These are phyloP conservation scores for Agriotes lineatus DNA, from an alignment of 2,888 invertebrate species.

Conservation along the genomic window DNA sequence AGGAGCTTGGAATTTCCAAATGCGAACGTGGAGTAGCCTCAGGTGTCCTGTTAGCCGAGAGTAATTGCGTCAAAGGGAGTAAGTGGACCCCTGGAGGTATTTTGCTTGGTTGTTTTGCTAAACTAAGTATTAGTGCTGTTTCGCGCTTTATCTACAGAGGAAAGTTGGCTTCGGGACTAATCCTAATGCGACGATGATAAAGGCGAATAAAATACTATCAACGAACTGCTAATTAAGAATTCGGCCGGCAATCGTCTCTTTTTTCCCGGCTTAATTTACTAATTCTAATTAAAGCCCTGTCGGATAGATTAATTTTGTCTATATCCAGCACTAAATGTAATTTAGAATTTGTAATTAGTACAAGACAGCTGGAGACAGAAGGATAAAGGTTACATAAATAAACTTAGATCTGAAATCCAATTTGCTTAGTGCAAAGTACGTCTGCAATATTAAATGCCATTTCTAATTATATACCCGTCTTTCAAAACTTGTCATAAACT, in stretches of 20 bases:
- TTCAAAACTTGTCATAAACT: constrained; percentile 40
- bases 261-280: no score
- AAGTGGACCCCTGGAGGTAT: constrained; percentile 33
- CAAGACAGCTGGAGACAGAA: constrained; percentile 5
- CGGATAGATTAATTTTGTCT: neutral
- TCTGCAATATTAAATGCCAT: constrained; percentile 37
- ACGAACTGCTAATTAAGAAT: neutral
- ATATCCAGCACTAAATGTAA: neutral
- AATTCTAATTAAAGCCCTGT: no score
- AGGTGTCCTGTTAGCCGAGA: constrained; percentile 36
- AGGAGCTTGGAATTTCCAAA: constrained; percentile 27
- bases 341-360: constrained; percentile 17
- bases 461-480: constrained; percentile 39
- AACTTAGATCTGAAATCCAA: constrained; percentile 33
- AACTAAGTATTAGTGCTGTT: constrained; percentile 25
- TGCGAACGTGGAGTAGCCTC: constrained; percentile 30
- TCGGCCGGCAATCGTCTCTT: neutral
- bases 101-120: constrained; percentile 34
- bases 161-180: no score
- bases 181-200: no score
- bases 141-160: neutral
- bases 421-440: constrained; percentile 39
- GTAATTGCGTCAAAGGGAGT: constrained; percentile 38
- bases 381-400: constrained; percentile 30
- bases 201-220: no score